phyloP scores from a whole-genome alignment of 2,113 vertebrate genomes.

The Puffinus mauretanicus region DNA sequence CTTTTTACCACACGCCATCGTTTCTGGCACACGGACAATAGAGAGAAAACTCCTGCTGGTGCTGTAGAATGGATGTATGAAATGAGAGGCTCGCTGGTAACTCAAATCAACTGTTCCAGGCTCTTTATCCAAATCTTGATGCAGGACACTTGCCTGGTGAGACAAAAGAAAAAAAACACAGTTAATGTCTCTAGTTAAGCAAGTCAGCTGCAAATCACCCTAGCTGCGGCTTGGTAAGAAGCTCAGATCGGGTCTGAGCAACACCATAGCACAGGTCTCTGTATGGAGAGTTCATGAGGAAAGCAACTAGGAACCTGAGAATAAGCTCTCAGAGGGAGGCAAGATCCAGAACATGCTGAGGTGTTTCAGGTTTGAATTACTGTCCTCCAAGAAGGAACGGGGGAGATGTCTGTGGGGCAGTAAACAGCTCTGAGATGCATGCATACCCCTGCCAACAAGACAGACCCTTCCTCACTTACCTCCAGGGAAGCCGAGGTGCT shows the following conservation, averaged over 20 bases:
- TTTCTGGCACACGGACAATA: background rate
- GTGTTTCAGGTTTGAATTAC: background rate
- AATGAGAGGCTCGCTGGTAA: constrained; percentile 46
- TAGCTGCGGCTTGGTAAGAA: background rate
- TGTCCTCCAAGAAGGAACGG: background rate
- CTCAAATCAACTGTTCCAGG: background rate
- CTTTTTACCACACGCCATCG: constrained; percentile 9
- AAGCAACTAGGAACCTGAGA: background rate
- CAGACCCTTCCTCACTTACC: background rate
- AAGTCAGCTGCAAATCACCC: background rate
- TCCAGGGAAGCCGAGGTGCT: background rate
- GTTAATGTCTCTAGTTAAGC: background rate
- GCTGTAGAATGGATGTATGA: constrained; percentile 55
- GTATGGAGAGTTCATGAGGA: background rate
- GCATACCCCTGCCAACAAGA: background rate
- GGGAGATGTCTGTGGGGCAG: background rate
- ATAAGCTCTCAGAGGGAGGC: background rate
- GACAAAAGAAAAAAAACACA: background rate
- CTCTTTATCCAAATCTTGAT: background rate
- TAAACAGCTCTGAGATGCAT: background rate
- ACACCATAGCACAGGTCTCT: background rate
- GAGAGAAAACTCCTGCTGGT: constrained; percentile 57
- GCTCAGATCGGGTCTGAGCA: background rate
- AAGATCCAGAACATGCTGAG: background rate
- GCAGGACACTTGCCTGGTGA: constrained; percentile 57